Conservation (phyloP, 2,113 vertebrate species). For the Ceyx melanurus region DNA sequence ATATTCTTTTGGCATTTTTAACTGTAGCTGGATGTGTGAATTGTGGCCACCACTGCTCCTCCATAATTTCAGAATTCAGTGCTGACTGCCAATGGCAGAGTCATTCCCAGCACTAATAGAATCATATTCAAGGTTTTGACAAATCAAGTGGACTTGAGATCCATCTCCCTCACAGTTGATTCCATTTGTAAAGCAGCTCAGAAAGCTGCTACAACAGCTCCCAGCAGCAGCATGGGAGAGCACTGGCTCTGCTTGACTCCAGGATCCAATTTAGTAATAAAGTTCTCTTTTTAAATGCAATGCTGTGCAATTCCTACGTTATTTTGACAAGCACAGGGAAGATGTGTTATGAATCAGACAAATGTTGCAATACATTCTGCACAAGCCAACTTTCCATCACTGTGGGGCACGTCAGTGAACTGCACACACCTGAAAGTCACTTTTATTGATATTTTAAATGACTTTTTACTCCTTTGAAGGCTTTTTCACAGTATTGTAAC, state of each 20-base stretch:
- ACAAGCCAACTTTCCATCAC: background rate
- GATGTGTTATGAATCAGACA: background rate
- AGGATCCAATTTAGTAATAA: background rate
- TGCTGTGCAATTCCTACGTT: rapidly evolving
- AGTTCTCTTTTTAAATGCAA: background rate
- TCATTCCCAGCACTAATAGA: background rate
- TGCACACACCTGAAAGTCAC: rapidly evolving
- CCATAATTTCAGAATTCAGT: background rate
- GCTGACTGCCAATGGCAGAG: background rate
- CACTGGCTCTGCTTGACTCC: rapidly evolving
- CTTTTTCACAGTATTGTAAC: rapidly evolving
- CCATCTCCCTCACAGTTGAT: background rate
- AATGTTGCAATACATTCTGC: background rate
- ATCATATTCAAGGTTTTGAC: background rate
- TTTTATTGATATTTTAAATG: background rate
- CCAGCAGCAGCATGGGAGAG: background rate
- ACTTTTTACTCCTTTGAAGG: background rate
- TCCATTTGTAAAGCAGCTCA: background rate
- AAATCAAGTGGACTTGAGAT: background rate
- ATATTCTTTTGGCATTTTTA: background rate
- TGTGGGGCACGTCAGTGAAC: rapidly evolving
- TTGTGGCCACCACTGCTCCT: background rate
- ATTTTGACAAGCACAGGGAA: background rate
- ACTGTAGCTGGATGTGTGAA: background rate
- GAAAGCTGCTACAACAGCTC: background rate